Percentiles rank a stretch among this genome's conserved stretches.
phyloP scores from a whole-genome alignment of 1,140 invertebrate genomes.

The Hycleus phaleratus region DNA sequence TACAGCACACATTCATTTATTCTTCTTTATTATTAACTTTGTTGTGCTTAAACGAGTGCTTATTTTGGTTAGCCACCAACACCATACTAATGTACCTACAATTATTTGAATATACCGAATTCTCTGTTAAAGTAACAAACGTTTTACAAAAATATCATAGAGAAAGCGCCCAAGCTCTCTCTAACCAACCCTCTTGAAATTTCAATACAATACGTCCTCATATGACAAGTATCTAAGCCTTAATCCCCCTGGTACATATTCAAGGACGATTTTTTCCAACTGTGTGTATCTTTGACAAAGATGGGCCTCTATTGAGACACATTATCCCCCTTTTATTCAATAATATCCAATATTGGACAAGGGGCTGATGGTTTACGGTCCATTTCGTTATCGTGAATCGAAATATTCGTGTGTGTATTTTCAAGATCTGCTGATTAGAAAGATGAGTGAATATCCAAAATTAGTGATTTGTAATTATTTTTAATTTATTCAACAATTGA shows the following conservation, averaged over 20 bases:
- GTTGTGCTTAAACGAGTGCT: not conserved
- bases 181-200: constrained; percentile 25
- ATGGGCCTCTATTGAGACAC: constrained; percentile 17
- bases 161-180: constrained; percentile 18
- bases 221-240: constrained; percentile 24
- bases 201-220: constrained; percentile 23
- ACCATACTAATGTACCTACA: not conserved
- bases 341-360: constrained; percentile 24
- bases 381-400: constrained; percentile 23
- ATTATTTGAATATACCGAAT: not conserved
- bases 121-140: not conserved
- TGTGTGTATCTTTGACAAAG: not conserved
- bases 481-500: no score
- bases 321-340: constrained; percentile 17
- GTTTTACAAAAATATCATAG: not conserved
- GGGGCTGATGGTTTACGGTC: constrained; percentile 27
- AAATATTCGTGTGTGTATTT: no score
- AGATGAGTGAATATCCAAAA: no score
- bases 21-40: not conserved
- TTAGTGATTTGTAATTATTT: no score
- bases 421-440: no score
- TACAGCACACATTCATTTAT: not conserved
- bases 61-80: not conserved
- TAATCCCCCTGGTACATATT: constrained; percentile 25
- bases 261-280: constrained; percentile 23